These are phyloP conservation scores for Plodia interpunctella DNA, from an alignment of 1,140 invertebrate species.

Conservation along the genomic window DNA sequence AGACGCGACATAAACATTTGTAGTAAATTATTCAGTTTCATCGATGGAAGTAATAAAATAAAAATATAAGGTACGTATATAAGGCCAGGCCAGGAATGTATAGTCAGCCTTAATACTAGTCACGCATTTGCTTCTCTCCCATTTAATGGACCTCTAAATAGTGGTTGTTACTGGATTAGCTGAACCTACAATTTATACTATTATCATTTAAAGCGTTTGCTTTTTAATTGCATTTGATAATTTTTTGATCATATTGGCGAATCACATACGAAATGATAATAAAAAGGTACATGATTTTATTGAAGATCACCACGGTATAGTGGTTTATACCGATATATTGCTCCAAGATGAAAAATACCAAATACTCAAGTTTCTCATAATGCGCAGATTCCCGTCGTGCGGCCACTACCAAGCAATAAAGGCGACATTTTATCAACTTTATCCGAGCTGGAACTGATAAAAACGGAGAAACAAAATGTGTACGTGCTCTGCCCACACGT, in stretches of 20 bases:
- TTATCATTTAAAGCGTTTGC: not conserved
- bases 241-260: not conserved
- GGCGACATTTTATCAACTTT: conserved; percentile 3
- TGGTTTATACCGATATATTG: too few relatives aligned
- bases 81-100: not conserved
- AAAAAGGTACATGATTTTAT: too few relatives aligned
- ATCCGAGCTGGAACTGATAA: not conserved
- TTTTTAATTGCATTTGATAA: not conserved
- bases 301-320: too few relatives aligned
- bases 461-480: conserved; percentile 18
- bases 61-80: not conserved
- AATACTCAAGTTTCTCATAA: not conserved
- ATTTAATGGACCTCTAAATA: conserved; percentile 2
- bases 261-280: too few relatives aligned
- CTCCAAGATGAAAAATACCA: not conserved
- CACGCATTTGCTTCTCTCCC: conserved; percentile 12
- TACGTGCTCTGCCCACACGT: conserved; percentile 69
- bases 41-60: too few relatives aligned
- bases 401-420: not conserved
- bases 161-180: not conserved
- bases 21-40: too few relatives aligned
- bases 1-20: too few relatives aligned
- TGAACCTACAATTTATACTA: not conserved
- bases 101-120: not conserved
- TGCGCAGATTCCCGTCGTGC: not conserved